Evolutionary conservation across 2,797 vertebrate genomes (phyloP), one percentile per base, ranked within the genome.

Genomic region (Premnoplex brunnescens): DNA sequence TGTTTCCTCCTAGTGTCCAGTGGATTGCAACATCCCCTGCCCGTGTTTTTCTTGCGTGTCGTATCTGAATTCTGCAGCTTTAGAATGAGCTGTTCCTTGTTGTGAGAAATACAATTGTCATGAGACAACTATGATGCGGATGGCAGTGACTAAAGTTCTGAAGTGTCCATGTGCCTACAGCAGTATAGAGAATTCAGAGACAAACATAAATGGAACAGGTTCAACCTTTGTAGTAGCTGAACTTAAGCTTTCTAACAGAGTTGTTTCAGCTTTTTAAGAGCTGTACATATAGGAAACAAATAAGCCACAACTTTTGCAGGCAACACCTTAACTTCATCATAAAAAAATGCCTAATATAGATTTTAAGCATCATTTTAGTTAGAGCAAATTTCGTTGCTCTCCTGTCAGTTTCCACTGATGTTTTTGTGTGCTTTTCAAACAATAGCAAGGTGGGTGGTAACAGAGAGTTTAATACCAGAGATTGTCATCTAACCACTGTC

Each of bases 11-110:
- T 39, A 46, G 30, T 13, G 41, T 51, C 34, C 67, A 71, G 30
- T 1, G 1, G 44, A 67, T 60, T 85, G 46, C 49, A 82, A 78
- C 36, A 71, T 44, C 46, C 49, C 17, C 64, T 72, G 46, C 37
- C 48, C n/a, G 56, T 0, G 0, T 32, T 76, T 93, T 91, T 82
- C 44, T 67, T 82, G 54, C 12, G 4, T 1, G 4, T 46, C 59
- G 91, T 87, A 67, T 62, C 69, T 88, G 58, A 91, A 92, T 85
- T 85, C 78, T 55, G 23, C 48, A 68, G 67, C 76, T 89, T 89
- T 83, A 81, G 39, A 39, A 52, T 18, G 46, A 89, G 23, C 22
- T 30, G 18, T 48, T 68, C 74, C 72, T 88, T 83, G 24, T 60
- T 58, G 13, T n/a, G 22, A 83, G 62, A 74, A 86, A 88, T 80